Conservation (phyloP, 2,888 invertebrate genomes). For the Beris morrisii region DNA sequence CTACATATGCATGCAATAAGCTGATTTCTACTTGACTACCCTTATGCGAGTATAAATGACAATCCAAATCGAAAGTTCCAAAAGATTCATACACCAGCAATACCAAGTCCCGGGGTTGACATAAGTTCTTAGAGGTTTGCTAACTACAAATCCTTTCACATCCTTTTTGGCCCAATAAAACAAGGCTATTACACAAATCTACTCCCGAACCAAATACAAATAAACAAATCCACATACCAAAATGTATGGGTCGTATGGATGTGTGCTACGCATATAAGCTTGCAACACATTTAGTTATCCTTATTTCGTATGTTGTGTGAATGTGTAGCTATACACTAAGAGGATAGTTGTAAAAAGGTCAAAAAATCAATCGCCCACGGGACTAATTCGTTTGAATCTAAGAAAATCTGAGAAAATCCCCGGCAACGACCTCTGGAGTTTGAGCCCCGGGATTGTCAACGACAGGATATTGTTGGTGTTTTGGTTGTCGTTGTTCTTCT, state of each 20-base stretch:
- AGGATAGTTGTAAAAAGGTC: slow-evolving; percentile 49
- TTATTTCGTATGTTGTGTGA: not conserved
- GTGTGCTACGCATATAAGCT: slow-evolving; percentile 24
- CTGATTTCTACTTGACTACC: slow-evolving; percentile 17
- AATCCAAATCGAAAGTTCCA: slow-evolving; percentile 20
- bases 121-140: slow-evolving; percentile 40
- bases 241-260: slow-evolving; percentile 24
- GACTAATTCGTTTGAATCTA: slow-evolving; percentile 58
- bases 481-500: slow-evolving; percentile 23
- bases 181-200: slow-evolving; percentile 41
- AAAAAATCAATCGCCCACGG: slow-evolving; percentile 57
- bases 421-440: slow-evolving; percentile 57
- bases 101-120: slow-evolving; percentile 31
- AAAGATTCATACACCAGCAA: slow-evolving; percentile 24
- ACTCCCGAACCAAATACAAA: slow-evolving; percentile 34
- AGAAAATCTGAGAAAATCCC: slow-evolving; percentile 57
- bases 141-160: slow-evolving; percentile 40
- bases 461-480: slow-evolving; percentile 45
- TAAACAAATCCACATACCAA: slow-evolving; percentile 23
- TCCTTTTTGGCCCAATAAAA: slow-evolving; percentile 40
- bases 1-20: slow-evolving; percentile 22
- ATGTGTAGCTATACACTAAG: not conserved
- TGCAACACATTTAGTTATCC: not conserved
- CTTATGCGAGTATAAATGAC: slow-evolving; percentile 12
- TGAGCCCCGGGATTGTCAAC: slow-evolving; percentile 57